Evolutionary conservation across 2,797 vertebrate species (phyloP).

Genomic region (Otolemur crassicaudatus): DNA sequence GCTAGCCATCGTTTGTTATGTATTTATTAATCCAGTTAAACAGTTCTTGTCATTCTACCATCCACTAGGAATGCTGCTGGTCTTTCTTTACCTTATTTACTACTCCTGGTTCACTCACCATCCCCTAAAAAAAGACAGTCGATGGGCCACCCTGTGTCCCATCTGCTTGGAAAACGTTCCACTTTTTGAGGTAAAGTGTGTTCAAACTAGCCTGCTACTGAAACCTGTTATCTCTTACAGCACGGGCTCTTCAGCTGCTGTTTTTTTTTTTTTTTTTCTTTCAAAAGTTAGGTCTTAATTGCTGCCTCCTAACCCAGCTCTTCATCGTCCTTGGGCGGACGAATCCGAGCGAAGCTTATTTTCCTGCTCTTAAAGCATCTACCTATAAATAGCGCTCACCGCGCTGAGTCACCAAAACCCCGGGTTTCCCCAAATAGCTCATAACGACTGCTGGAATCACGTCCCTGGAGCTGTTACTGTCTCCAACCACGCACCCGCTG

Average conservation of each 20-base stretch:
- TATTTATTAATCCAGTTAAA: constrained; percentile 23
- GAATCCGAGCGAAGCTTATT: constrained; percentile 8
- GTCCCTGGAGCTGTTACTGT: not conserved
- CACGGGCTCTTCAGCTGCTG: not conserved
- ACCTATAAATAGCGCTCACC: constrained; percentile 77
- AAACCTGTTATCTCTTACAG: not conserved
- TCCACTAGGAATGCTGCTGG: not conserved
- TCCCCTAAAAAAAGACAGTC: not conserved
- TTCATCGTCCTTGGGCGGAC: not conserved
- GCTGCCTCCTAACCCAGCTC: constrained; percentile 18
- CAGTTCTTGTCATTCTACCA: not conserved
- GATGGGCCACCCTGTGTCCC: not conserved
- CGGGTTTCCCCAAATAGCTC: constrained; percentile 72
- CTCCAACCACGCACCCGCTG: not conserved
- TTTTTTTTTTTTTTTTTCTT: not conserved
- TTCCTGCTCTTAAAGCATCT: constrained; percentile 42
- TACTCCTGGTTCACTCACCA: not conserved
- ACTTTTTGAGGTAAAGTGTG: constrained; percentile 12
- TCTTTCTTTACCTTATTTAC: not conserved
- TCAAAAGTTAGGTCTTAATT: constrained; percentile 31
- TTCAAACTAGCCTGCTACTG: not conserved
- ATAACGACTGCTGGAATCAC: constrained; percentile 41
- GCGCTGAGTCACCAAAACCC: constrained; percentile 78
- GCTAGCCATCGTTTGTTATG: not conserved
- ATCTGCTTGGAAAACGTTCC: constrained; percentile 8